Conservation (phyloP, 2,888 invertebrate genomes). For the Drosophila rubida region DNA sequence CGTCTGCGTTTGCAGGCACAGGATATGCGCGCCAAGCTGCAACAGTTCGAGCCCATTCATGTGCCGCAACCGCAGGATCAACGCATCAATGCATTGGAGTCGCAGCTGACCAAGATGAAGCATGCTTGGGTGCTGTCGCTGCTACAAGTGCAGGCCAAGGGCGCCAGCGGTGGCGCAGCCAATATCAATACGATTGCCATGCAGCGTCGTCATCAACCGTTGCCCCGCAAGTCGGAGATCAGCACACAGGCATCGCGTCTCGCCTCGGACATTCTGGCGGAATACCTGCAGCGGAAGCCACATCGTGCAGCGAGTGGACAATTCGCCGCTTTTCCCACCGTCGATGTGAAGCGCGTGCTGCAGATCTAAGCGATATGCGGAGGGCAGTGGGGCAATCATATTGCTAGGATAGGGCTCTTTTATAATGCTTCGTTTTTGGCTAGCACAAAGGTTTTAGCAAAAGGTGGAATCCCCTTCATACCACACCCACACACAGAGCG, state of each 20-base stretch:
- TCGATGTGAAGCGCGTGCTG: slow-evolving; percentile 83
- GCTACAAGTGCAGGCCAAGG: slow-evolving; percentile 71
- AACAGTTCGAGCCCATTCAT: slow-evolving; percentile 86
- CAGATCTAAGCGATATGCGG: slow-evolving; percentile 63
- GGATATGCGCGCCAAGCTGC: slow-evolving; percentile 86
- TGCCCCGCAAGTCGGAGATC: slow-evolving; percentile 76
- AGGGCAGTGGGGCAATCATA: slow-evolving; percentile 8
- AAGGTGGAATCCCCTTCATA: neutral
- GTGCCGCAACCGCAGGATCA: slow-evolving; percentile 86
- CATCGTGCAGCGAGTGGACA: slow-evolving; percentile 83
- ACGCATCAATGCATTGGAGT: slow-evolving; percentile 86
- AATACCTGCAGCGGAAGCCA: slow-evolving; percentile 84
- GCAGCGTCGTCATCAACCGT: slow-evolving; percentile 76
- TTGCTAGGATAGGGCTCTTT: slow-evolving; percentile 36
- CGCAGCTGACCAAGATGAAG: slow-evolving; percentile 86
- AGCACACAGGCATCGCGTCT: slow-evolving; percentile 82
- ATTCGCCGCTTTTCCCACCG: slow-evolving; percentile 83
- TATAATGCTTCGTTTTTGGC: slow-evolving; percentile 25
- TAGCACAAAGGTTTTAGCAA: slow-evolving; percentile 54
- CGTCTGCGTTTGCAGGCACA: slow-evolving; percentile 86
- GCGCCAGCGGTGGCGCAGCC: slow-evolving; percentile 20
- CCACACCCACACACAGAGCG: slow-evolving; percentile 4
- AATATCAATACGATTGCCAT: slow-evolving; percentile 61
- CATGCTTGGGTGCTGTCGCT: slow-evolving; percentile 85
- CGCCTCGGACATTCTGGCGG: slow-evolving; percentile 83